phyloP scores from a whole-genome alignment of 2,113 vertebrate genomes.

The Labeo catla region DNA sequence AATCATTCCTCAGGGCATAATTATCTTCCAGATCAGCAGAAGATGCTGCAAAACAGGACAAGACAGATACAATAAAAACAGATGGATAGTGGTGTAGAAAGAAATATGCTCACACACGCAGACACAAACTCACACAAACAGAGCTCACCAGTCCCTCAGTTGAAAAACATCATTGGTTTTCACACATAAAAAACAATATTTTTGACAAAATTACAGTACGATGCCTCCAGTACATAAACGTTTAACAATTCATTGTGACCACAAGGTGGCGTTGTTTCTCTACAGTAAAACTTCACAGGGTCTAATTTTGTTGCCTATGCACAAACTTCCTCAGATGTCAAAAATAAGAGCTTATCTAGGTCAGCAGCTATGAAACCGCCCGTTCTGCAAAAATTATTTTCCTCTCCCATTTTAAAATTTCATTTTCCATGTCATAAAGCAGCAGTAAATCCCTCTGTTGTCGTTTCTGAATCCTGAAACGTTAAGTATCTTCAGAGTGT shows the following conservation, averaged over 20 bases:
- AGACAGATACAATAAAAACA: neutral
- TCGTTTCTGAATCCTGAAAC: neutral
- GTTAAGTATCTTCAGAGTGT: neutral
- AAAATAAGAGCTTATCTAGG: constrained; percentile 28
- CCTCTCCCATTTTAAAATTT: neutral
- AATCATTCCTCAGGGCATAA: constrained; percentile 36
- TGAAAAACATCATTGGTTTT: neutral
- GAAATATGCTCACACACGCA: neutral
- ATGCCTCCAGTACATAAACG: neutral
- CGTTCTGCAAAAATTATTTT: constrained; percentile 2
- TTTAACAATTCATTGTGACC: neutral
- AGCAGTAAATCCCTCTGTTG: neutral
- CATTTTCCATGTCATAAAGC: neutral
- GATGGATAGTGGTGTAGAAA: neutral
- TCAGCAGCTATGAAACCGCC: constrained; percentile 47
- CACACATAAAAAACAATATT: neutral
- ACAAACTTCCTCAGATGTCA: constrained; percentile 17
- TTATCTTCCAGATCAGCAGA: constrained; percentile 8
- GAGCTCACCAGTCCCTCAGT: neutral
- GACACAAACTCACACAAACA: neutral
- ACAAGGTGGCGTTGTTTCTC: constrained; percentile 47
- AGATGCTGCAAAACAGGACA: constrained; percentile 25
- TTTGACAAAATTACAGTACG: neutral
- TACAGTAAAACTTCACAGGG: neutral
- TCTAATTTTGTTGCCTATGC: neutral